Evolutionary conservation across 2,113 vertebrate genomes (phyloP), one percentile per base, ranked within the genome.

Genomic region (Trichechus manatus): DNA sequence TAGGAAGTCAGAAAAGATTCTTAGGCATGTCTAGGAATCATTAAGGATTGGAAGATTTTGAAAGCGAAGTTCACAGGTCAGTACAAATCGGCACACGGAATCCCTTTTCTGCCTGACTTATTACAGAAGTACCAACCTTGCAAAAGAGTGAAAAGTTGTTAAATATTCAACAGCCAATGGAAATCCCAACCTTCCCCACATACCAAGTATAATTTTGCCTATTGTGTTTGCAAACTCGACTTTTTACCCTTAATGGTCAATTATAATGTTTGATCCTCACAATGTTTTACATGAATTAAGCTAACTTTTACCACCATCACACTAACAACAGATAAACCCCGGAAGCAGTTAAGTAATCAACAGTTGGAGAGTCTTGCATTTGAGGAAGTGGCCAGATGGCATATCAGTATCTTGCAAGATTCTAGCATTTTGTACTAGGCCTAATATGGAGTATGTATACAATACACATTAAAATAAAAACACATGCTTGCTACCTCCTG

Each of bases 61-160:
- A 80, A 86, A 95, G 93, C 25, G 17, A 84, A 23, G 66, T 80
- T 6, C 80, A 29, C 1, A 3, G 7, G 14, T 53, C 25, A 47
- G 27, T 47, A 19, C 9, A 97, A 84, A 92, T 2, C 47, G 47
- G 9, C 79, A 68, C 23, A 17, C 3, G 64, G 78, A 83, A 77
- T 64, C 14, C 33, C 11, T 89, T 39, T 75, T 83, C 53, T 92
- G 44, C 23, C 29, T 93, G 36, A 89, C n/a, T 44, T 91, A 25
- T 82, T 78, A 39, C 4, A 39, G 36, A 88, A 82, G 17, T 10
- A 82, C 4, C 9, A n/a, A 9, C 47, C 42, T 61, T 64, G 72
- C 3, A 61, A 6, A 89, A 89, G 80, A 80, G 72, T 75, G 27
- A 93, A 75, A 96, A 72, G 13, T 33, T 92, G 63, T 50, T 75